phyloP scores from a whole-genome alignment of 1,140 invertebrate species.

The Charaxes varanes region DNA sequence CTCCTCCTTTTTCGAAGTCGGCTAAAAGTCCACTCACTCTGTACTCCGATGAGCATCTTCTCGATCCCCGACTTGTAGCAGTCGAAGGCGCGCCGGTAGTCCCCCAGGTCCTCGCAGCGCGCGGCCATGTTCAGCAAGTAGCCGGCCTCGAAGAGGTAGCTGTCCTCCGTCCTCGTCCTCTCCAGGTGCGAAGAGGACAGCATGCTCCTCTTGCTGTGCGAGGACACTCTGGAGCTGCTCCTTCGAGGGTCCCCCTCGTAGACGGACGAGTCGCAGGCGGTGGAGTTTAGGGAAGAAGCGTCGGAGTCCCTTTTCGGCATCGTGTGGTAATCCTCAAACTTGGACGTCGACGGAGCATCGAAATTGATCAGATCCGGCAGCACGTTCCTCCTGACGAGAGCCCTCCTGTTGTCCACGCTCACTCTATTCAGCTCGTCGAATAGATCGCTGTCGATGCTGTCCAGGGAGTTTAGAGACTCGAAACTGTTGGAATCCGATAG shows the following conservation, averaged over 20 bases:
- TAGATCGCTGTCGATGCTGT: constrained; percentile 45
- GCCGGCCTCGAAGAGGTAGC: constrained; percentile 67
- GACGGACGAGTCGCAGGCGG: constrained; percentile 8
- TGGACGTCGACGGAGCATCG: constrained; percentile 50
- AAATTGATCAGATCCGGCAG: constrained; percentile 61
- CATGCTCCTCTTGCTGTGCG: constrained; percentile 27
- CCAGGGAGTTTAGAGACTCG: constrained; percentile 49
- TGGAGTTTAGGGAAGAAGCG: constrained; percentile 14
- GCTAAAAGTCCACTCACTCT: too few relatives aligned
- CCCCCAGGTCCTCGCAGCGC: constrained; percentile 49
- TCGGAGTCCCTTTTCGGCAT: constrained; percentile 24
- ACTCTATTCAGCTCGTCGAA: constrained; percentile 52
- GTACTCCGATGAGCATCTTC: constrained; percentile 68
- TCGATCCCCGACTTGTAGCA: constrained; percentile 65
- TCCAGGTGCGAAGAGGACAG: constrained; percentile 36
- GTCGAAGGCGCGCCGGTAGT: constrained; percentile 55
- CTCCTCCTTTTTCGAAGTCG: too few relatives aligned
- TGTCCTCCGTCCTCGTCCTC: constrained; percentile 54
- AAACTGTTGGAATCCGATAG: constrained; percentile 36
- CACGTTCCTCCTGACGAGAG: constrained; percentile 39
- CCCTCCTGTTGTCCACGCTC: constrained; percentile 33
- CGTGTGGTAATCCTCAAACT: constrained; percentile 50
- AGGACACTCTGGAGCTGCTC: constrained; percentile 30
- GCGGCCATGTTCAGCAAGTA: constrained; percentile 58
- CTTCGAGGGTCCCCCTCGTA: constrained; percentile 24